Percentiles rank a stretch among this genome's conserved stretches.
Evolutionary conservation across 2,888 invertebrate genomes (phyloP).

Genomic region (Matsumyia berberina): DNA sequence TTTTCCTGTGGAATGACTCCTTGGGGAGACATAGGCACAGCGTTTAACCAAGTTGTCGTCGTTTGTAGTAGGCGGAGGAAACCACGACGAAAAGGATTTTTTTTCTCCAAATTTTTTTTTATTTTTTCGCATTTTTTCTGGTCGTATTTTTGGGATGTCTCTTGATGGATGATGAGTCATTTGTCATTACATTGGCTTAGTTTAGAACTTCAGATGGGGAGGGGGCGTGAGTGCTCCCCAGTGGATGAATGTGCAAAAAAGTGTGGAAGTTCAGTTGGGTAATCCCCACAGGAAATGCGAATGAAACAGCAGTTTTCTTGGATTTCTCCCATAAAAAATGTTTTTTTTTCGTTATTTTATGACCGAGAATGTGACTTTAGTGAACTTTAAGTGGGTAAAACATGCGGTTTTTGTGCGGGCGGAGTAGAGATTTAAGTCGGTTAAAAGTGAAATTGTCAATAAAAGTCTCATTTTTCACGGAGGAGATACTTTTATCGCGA

Average conservation of each 20-base stretch:
- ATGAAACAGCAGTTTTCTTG: slow-evolving; percentile 61
- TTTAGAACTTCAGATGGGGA: neutral
- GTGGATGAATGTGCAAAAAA: slow-evolving; percentile 55
- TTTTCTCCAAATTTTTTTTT: slow-evolving; percentile 33
- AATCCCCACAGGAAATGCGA: slow-evolving; percentile 28
- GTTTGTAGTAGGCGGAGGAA: slow-evolving; percentile 1
- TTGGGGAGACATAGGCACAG: slow-evolving; percentile 52
- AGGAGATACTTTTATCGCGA: slow-evolving; percentile 15
- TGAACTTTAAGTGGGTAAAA: slow-evolving; percentile 28
- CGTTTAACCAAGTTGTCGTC: slow-evolving; percentile 33
- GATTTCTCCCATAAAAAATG: slow-evolving; percentile 43
- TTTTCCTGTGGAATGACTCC: slow-evolving; percentile 39
- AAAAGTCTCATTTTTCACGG: slow-evolving; percentile 44
- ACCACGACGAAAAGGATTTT: slow-evolving; percentile 25
- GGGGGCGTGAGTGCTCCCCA: slow-evolving; percentile 10
- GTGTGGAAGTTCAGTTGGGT: slow-evolving; percentile 37
- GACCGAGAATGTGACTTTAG: slow-evolving; percentile 43
- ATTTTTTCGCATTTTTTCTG: slow-evolving; percentile 13
- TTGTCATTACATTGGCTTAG: slow-evolving; percentile 69
- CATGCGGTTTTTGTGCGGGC: slow-evolving; percentile 6
- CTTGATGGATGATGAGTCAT: slow-evolving; percentile 71
- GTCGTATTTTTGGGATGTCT: slow-evolving; percentile 38
- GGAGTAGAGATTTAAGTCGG: neutral
- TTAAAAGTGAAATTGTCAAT: slow-evolving; percentile 50
- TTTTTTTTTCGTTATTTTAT: slow-evolving; percentile 27